A percentile compares a stretch with the other conserved stretches of the same genome.
These are phyloP conservation scores for Brachyistius frenatus DNA, from an alignment of 2,113 vertebrate genomes.

Conservation along the genomic window DNA sequence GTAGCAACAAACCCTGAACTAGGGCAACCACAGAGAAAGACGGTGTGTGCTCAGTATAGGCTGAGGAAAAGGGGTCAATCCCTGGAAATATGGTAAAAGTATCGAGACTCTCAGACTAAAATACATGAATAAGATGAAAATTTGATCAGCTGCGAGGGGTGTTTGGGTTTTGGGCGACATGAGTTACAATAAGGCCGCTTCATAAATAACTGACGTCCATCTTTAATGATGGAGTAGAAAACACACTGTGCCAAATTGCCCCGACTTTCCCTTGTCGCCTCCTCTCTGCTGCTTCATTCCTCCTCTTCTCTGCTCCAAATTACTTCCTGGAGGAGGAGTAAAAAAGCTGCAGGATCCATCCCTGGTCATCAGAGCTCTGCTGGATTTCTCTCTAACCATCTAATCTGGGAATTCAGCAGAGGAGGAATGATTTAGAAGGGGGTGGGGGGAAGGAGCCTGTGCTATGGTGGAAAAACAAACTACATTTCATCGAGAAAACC, in stretches of 20 bases:
- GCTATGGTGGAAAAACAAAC: conserved; percentile 20
- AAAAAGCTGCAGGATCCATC: conserved; percentile 30
- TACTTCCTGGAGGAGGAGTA: conserved; percentile 48
- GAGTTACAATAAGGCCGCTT: conserved; percentile 2
- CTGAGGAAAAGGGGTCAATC: neutral
- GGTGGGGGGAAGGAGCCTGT: neutral
- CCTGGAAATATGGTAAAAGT: conserved; percentile 13
- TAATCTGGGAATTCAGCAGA: conserved; percentile 49
- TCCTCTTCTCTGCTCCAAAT: conserved; percentile 49
- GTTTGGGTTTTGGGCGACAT: conserved; percentile 19
- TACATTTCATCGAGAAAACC: conserved; percentile 7
- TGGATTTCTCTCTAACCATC: conserved; percentile 31
- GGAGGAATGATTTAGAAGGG: conserved; percentile 32
- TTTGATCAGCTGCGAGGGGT: neutral
- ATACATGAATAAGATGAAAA: conserved; percentile 4
- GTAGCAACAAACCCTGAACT: neutral
- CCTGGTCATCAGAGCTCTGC: conserved; percentile 31
- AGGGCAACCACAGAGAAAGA: neutral
- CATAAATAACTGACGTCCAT: conserved; percentile 57
- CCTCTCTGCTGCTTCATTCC: conserved; percentile 31
- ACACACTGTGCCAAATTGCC: conserved; percentile 55
- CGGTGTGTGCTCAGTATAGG: neutral
- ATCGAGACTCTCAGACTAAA: neutral
- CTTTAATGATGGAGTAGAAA: conserved; percentile 65
- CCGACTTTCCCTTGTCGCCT: conserved; percentile 41